Evolutionary conservation across 1,140 invertebrate genomes (phyloP).

Genomic region (Lethrus apterus): DNA sequence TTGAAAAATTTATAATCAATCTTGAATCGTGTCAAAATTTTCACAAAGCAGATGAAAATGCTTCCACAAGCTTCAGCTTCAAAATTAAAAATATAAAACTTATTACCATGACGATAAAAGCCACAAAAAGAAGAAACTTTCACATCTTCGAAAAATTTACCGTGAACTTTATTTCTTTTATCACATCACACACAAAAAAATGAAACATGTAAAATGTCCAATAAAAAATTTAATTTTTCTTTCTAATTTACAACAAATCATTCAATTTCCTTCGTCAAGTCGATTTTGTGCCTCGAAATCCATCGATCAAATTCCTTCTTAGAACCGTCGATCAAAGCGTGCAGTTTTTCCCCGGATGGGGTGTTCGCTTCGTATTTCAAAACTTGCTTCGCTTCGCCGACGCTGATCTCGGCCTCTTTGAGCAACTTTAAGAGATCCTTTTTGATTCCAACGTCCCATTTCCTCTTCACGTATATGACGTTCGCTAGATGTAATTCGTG

Average conservation of each 20-base stretch:
- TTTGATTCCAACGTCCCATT: constrained; percentile 42
- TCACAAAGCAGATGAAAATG: too few species aligned
- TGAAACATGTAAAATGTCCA: background rate
- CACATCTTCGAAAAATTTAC: background rate
- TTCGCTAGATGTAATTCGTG: constrained; percentile 58
- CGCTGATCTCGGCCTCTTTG: constrained; percentile 40
- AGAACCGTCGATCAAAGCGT: constrained; percentile 38
- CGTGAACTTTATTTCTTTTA: background rate
- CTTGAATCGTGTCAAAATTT: too few species aligned
- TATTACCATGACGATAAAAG: too few species aligned
- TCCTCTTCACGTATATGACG: constrained; percentile 46
- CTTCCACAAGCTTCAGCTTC: too few species aligned
- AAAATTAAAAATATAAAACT: too few species aligned
- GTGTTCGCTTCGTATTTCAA: constrained; percentile 45
- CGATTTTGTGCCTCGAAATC: constrained; percentile 33
- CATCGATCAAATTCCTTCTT: constrained; percentile 35
- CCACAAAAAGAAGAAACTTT: background rate
- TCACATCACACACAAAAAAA: background rate
- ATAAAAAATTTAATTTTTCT: too few species aligned
- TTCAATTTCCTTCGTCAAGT: constrained; percentile 13
- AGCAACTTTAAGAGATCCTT: constrained; percentile 31
- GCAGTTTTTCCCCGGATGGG: constrained; percentile 46
- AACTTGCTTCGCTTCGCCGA: constrained; percentile 42
- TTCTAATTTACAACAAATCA: background rate
- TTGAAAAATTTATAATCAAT: too few species aligned